Evolutionary conservation across 2,888 invertebrate species (phyloP), one percentile per base, ranked within the genome.

Genomic region (Ypsolopha scabrella): DNA sequence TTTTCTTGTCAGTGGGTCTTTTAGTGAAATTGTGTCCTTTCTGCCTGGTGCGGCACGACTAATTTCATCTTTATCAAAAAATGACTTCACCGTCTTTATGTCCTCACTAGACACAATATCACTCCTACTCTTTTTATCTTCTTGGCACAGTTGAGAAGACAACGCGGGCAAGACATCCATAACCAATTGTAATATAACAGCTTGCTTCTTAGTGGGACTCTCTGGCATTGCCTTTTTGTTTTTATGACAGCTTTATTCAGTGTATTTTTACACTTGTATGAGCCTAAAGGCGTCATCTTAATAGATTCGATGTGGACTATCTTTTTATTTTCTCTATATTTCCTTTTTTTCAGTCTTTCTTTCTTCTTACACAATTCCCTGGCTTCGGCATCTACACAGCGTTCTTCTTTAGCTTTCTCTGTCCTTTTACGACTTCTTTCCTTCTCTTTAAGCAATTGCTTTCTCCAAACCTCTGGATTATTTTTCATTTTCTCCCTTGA

Each of bases 11-110:
- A 14, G 13, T 10, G n/a, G 6, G 46, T 51, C 38, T 48, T 39
- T 51, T 33, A 53, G 36, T 6, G 51, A 51, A 13, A 51, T 51
- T 9, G 49, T 49, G 49, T 53, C 53, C 41, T 54, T 54, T 37
- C 54, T 33, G 24, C 44, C 45, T 39, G 53, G 51, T 45, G 53
- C 48, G 39, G 51, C 51, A 10, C 53, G 48, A 45, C 53, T 53
- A 9, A 53, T 53, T 9, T 53, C 53, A 11, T 53, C 53, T 43
- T 7, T 35, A 35, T 50, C 37, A 11, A 33, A 46, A 46, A 46
- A 46, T 34, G 9, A n/a, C 8, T 11, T 9, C 34, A 46, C 46
- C 34, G 34, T 6, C 8, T 46, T 11, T 46, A n/a, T 11, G 11
- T 46, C 34, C 34, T 46, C 46, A 10, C 11, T 46, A 24, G 8